phyloP scores from a whole-genome alignment of 2,888 invertebrate species.

The Lasioglossum vierecki region DNA sequence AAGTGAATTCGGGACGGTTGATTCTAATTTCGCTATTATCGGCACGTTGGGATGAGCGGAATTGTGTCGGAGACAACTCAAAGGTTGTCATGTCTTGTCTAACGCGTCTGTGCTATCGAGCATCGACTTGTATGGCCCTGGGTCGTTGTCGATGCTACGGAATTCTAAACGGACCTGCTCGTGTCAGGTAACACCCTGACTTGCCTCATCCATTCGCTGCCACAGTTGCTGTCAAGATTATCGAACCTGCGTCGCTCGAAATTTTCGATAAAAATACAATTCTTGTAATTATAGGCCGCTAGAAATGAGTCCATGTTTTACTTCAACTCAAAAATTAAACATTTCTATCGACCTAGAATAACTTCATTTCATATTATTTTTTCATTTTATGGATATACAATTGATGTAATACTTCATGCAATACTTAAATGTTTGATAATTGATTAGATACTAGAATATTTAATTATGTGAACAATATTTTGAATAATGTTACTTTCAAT shows the following conservation, averaged over 20 bases:
- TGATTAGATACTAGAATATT: no score
- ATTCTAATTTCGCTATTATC: constrained; percentile 10
- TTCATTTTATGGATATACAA: no score
- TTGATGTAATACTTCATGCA: no score
- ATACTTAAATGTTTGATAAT: no score
- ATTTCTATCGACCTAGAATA: no score
- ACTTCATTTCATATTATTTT: no score
- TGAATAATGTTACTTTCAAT: no score
- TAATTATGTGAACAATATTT: no score
- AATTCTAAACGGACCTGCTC: neutral
- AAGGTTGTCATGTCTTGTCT: constrained; percentile 11
- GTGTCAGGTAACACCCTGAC: neutral
- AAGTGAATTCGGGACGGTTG: neutral
- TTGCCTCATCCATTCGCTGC: neutral
- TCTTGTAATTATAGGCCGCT: no score
- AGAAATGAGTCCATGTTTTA: no score
- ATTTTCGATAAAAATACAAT: neutral
- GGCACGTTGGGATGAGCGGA: neutral
- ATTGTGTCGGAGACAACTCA: constrained; percentile 1
- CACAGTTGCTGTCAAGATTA: neutral
- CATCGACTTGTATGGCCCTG: neutral
- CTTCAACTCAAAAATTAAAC: no score
- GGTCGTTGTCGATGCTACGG: neutral
- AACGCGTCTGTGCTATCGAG: neutral
- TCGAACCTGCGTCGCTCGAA: neutral